phyloP scores from a whole-genome alignment of 1,140 invertebrate genomes.

The Parapsyche elsis region DNA sequence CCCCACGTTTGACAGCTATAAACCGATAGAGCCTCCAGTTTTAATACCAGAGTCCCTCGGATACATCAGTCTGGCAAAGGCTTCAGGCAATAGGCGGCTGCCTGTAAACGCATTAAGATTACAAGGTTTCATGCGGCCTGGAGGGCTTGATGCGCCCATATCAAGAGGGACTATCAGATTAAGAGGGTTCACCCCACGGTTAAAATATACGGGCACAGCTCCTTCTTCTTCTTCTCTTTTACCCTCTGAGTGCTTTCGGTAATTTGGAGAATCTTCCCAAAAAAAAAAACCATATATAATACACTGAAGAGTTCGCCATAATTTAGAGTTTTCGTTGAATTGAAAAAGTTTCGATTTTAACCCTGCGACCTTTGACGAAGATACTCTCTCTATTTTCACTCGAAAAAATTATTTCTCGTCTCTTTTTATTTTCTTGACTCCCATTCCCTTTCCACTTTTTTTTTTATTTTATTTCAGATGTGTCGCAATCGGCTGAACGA shows the following conservation, averaged over 20 bases:
- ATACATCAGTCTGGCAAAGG: neutral
- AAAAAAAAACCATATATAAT: too few species aligned
- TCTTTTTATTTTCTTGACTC: too few species aligned
- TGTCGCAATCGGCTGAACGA: too few species aligned
- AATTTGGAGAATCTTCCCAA: neutral
- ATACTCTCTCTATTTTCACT: too few species aligned
- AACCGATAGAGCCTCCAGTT: neutral
- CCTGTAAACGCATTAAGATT: constrained; percentile 18
- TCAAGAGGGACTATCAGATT: constrained; percentile 26
- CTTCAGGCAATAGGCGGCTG: neutral
- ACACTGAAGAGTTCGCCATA: too few species aligned
- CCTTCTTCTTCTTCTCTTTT: neutral
- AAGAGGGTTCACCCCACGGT: constrained; percentile 20
- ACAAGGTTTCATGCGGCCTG: constrained; percentile 2
- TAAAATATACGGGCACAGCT: neutral
- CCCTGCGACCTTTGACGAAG: too few species aligned
- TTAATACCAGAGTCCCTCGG: neutral
- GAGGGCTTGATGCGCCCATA: constrained; percentile 17
- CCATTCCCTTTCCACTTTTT: too few species aligned
- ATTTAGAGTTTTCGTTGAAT: too few species aligned
- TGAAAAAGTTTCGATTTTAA: too few species aligned
- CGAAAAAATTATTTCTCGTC: too few species aligned
- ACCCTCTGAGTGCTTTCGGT: constrained; percentile 1
- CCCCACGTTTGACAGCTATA: constrained; percentile 16
- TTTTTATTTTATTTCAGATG: too few species aligned